Evolutionary conservation across 2,888 invertebrate species (phyloP), one percentile per base, ranked within the genome.

Genomic region (Tetheella fluctuosa): DNA sequence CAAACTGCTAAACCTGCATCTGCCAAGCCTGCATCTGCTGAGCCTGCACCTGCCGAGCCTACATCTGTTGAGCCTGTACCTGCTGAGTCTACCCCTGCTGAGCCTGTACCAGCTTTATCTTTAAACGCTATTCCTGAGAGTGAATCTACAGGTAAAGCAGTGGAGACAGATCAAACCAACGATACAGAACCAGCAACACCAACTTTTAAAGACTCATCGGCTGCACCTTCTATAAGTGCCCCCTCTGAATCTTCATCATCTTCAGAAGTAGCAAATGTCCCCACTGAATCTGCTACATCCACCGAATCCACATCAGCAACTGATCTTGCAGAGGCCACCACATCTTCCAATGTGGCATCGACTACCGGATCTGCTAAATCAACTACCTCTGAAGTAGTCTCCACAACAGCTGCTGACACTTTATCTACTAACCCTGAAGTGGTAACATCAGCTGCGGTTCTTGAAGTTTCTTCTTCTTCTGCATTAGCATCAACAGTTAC

Each of bases 401-500:
- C 68, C 13, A 58, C 70, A 52, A 59, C 59, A 62, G 15, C 52
- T 15, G 57, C 64, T 37, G 59, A 61, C 61, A 55, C 56, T 48
- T 61, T 54, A 52, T 42, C 59, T 52, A 20, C 64, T 23, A 52
- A 60, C 30, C 57, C 61, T 25, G 23, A 54, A 37, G 52, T 52
- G 23, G 55, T 61, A 34, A 17, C 57, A n/a, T 37, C 59, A 39
- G n/a, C n/a, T n/a, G n/a, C n/a, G n/a, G n/a, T n/a, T n/a, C n/a
- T n/a, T n/a, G 25, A 23, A 52, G 28, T 62, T 7, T 28, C 56
- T 37, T 48, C 57, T 25, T 20, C 59, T 30, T 54, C 64, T 53
- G 62, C 64, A 52, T 54, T 57, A 28, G 30, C 59, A 39, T 63
- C 68, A 39, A 62, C 68, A 17, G 57, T 64, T 54, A 28, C 61